Conservation (phyloP, 2,888 invertebrate genomes). For the Acronicta psi region DNA sequence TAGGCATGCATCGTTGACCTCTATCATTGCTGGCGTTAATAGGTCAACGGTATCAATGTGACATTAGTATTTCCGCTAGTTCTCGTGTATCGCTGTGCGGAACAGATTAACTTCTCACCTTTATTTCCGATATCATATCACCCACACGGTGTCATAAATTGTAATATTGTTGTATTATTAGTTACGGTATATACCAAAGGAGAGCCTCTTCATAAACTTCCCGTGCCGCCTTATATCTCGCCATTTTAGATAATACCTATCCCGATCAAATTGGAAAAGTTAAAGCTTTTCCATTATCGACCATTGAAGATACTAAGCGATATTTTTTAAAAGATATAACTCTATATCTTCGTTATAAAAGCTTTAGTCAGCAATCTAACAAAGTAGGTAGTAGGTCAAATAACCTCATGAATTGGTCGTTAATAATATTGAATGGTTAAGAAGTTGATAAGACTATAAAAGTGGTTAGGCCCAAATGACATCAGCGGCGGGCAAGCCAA, state of each 20-base stretch:
- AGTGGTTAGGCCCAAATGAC: constrained; percentile 46
- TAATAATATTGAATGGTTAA: constrained; percentile 27
- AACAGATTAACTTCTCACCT: constrained; percentile 17
- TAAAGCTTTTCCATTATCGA: no score
- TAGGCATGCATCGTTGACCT: constrained; percentile 27
- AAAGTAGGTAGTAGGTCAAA: background rate
- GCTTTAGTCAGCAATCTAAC: background rate
- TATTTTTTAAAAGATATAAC: no score
- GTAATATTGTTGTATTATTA: background rate
- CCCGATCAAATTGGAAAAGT: no score
- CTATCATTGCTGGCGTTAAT: constrained; percentile 18
- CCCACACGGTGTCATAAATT: background rate
- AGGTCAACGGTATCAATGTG: constrained; percentile 29
- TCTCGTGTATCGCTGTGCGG: constrained; percentile 15
- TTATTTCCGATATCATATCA: constrained; percentile 19
- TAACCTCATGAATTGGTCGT: constrained; percentile 11
- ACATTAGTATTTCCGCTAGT: constrained; percentile 25
- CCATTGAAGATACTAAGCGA: no score
- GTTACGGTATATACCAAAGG: background rate
- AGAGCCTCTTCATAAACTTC: background rate
- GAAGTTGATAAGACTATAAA: constrained; percentile 35
- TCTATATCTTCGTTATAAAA: background rate
- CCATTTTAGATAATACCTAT: background rate
- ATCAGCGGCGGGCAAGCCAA: constrained; percentile 48
- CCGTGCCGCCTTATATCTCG: background rate